Base-by-base conservation (phyloP, 2,797 vertebrate species). In the Heliangelus exortis region DNA sequence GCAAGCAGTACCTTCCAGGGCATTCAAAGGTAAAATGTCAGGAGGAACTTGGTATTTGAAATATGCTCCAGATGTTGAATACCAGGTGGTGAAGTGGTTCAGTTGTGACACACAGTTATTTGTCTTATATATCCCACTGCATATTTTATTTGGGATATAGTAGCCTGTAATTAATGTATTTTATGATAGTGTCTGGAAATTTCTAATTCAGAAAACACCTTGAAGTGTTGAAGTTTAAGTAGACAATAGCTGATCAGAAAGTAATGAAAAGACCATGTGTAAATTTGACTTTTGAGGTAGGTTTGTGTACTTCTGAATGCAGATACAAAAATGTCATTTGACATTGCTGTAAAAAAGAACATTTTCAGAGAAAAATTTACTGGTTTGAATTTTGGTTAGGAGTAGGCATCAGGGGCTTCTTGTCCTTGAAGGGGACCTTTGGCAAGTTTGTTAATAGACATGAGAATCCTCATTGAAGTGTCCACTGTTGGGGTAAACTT, bases 1-100 rank as follows among this genome's bases (percentile, higher is more conserved):
- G 99, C 99, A 68, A 99, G 99, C 98, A 99, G 99, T 79, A 99
- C 99, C 48, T 99, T 99, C 97, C 99, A 99, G 96, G 99, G 99
- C 83, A 99, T 99, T 96, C 99, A 99, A 96, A 99, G 99, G 99
- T 99, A 97, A 96, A 15, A 66, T 59, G 25, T 11, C 22, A 20
- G 12, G 12, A 34, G 47, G 11, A 33, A 21, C 4, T 5, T 33
- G 39, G 15, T 41, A 41, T 41, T 7, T 15, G 13, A 41, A 53
- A 4, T 26, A 36, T 20, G 68, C 5, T 22, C 15, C 2, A 0
- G 33, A 0, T 34, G 23, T 1, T 72, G 69, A 18, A 10, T 31
- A 8, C 20, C 20, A 31, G 22, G 7, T 43, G 41, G 2, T 34
- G 5, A 67, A 68, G 41, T 73, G 48, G 19, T 71, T 23, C 25